These are phyloP conservation scores for Connochaetes taurinus DNA, from an alignment of 2,113 vertebrate species.

Conservation along the genomic window DNA sequence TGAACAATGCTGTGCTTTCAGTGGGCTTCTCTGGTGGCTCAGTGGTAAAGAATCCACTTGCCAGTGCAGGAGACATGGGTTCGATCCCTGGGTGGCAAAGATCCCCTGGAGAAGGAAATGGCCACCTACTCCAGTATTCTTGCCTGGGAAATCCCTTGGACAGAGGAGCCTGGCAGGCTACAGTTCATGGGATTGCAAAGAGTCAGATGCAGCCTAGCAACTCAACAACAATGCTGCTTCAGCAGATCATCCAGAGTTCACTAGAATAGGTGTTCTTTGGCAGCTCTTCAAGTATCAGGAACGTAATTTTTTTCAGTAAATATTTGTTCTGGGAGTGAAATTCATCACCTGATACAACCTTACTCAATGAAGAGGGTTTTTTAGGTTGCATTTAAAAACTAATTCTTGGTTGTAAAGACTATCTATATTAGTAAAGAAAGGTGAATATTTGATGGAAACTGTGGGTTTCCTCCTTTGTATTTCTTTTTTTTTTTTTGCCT, in stretches of 20 bases:
- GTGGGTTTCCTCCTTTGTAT: background rate
- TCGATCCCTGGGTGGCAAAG: background rate
- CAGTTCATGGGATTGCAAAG: background rate
- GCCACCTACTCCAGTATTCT: background rate
- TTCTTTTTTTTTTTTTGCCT: background rate
- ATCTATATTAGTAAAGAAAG: background rate
- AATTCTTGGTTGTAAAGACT: background rate
- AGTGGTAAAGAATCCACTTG: background rate
- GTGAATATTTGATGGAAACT: background rate
- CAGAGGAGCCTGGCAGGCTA: background rate
- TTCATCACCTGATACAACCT: background rate
- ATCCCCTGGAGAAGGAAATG: background rate
- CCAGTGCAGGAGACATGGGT: background rate
- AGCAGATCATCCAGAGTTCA: background rate
- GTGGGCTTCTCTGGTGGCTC: background rate
- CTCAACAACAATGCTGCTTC: background rate
- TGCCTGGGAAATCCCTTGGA: background rate
- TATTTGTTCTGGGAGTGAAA: slow-evolving; percentile 5
- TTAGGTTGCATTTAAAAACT: background rate
- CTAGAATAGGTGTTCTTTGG: background rate
- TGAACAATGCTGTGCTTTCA: background rate
- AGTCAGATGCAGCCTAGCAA: background rate
- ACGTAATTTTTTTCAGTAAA: background rate
- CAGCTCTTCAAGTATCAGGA: background rate
- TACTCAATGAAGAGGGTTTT: background rate